Base-by-base conservation (phyloP, 2,888 invertebrate genomes). In the Coecobrya sp. region DNA sequence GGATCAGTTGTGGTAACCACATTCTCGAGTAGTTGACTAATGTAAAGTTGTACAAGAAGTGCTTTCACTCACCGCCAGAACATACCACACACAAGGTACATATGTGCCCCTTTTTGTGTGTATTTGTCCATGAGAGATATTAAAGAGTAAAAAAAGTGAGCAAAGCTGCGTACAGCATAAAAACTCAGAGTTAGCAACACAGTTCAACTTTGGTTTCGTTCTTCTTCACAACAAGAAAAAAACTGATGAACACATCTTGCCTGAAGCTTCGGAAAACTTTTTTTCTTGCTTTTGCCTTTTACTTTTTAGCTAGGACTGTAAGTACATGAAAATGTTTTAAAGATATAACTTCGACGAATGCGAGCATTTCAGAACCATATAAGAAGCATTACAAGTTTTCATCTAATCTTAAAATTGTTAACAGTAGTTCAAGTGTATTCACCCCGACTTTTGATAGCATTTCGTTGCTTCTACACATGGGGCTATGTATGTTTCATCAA, bases 21-120 rank as follows among this genome's bases (percentile, higher is more conserved):
- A 36, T 36, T 30, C 36, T 68, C 68, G 42, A 25, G 25, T 30
- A 82, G 87, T 59, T 88, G 36, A 89, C 70, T 89, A 25, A 70
- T 84, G 65, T 62, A 22, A 16, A 59, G 45, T 49, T 22, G 10
- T 76, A 19, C 45, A 10, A 7, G 36, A 2, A 27, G 2, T 70
- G n/a, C 45, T 65, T 25, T 86, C 52, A 49, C 70, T 70, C 42
- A 52, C 86, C 8, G 62, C 84, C 36, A 19, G 1, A 11, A n/a
- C 42, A 30, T 25, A 73, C 10, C 27, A 45, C 49, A 1, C n/a
- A 11, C 45, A 45, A 49, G 4, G 13, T 11, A 73, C 30, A 76
- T 30, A 76, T 49, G 22, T 22, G 76, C 76, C 76, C 10, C 49
- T 45, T 13, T 65, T n/a, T 65, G 27, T 65, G 27, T 27, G 36